Base-by-base conservation (phyloP, 2,797 vertebrate species). In the Enteromius anoplus region DNA sequence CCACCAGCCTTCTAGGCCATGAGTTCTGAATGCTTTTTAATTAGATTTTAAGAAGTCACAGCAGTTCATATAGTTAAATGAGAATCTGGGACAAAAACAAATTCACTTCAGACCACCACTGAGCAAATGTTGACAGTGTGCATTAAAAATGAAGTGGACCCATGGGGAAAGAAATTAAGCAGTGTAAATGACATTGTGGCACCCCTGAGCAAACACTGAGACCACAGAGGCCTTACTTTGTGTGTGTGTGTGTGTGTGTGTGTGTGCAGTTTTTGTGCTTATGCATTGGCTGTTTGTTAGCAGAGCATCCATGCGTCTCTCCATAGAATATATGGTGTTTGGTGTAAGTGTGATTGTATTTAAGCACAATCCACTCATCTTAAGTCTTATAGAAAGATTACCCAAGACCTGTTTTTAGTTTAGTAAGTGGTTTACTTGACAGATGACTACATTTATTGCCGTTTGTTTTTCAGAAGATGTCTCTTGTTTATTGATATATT, bases 91-190 rank as follows among this genome's bases (percentile, higher is more conserved):
- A 73, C 26, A 34, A 73, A 73, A 73, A 12, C 23, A 37, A 49
- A 37, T 14, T 75, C 19, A 55, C 49, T 12, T 23, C 69, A 49
- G 23, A 49, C 42, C 8, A 1, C 70, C 70, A 21, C 45, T 37
- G 71, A 75, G 49, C 10, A 73, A 73, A 73, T 53, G 29, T 73
- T 82, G 32, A 82, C 58, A 40, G 21, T 37, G 73, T 64, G 32
- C 58, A 84, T 53, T 79, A 47, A 29, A 51, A 79, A 49, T 73
- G 14, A 69, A 76, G 68, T 75, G 6, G 3, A 53, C 21, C 8
- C 34, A 51, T 23, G 40, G 53, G 34, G 58, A 80, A 84, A 51
- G 5, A 78, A 68, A 84, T 78, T 49, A 69, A 66, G 37, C 40
- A 66, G 21, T 82, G 73, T 73, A 42, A 82, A 73, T 45, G 51